Evolutionary conservation across 2,888 invertebrate genomes (phyloP), one percentile per base, ranked within the genome.

Genomic region (Adelognathus sp.): DNA sequence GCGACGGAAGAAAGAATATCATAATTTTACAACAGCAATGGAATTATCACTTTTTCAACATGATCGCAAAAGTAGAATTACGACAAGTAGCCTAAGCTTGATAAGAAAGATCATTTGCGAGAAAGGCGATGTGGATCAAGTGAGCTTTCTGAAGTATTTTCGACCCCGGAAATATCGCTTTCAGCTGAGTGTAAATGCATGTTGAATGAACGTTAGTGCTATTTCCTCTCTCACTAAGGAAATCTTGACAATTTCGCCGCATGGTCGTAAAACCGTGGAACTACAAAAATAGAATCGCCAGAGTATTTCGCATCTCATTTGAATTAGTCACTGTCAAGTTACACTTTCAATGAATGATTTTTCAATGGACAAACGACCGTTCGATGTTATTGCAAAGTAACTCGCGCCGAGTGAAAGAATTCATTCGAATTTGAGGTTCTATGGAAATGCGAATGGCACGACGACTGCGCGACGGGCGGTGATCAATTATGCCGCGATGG

Each of bases 121-220:
- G n/a, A n/a, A n/a, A n/a, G n/a, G n/a, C n/a, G n/a, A n/a, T n/a
- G n/a, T n/a, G n/a, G n/a, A n/a, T n/a, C n/a, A n/a, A n/a, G n/a
- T n/a, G n/a, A n/a, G n/a, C n/a, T n/a, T n/a, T n/a, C n/a, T n/a
- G 9, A 41, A 11, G 16, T 21, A 24, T 54, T 60, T 41, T 16
- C 7, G 3, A 2, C n/a, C 1, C 14, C 11, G 39, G 27, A 52
- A 46, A 3, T 46, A 44, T 44, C 52, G 44, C 18, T 46, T 46
- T 50, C 14, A 3, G 6, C 4, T 24, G 24, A 60, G 66, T 60
- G 67, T 21, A 41, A 63, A 69, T 73, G 63, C 46, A 61, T 67
- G 54, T 77, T 58, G 46, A 31, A 24, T 39, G 36, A 46, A 56
- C 14, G 31, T 41, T 9, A 11, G 1, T 21, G 7, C 7, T n/a